Evolutionary conservation across 2,113 vertebrate species (phyloP), one percentile per base, ranked within the genome.

Genomic region (Pan paniscus): DNA sequence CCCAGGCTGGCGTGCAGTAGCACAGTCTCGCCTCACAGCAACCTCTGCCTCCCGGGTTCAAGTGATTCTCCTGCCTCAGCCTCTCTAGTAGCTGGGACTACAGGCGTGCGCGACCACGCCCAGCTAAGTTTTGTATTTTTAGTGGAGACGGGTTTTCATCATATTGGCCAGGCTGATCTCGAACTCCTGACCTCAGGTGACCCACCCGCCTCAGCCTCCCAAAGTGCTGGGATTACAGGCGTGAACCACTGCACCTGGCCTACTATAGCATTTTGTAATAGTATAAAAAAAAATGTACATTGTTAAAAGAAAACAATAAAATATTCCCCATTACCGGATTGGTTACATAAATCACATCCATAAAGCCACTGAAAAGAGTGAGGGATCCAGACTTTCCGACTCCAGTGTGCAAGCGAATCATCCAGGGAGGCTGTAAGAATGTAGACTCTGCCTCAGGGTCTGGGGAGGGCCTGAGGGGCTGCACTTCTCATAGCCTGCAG

Each of bases 401-500:
- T 9, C 22, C 4, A 16, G 2, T 1, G 1, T 1, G 38, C 78
- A 2, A 9, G 12, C 0, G 0, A 22, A 17, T 73, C 20, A 13
- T 22, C 25, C 48, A 3, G 61, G 40, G 22, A n/a, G 50, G 64
- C 30, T 18, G 30, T 6, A 1, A 5, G 40, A 35, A 16, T 3
- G 8, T 22, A 25, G 43, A 2, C 2, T 22, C 75, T 17, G 82
- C 38, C 30, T 40, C 27, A 0, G 50, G 22, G 40, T 1, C 61
- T 2, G 7, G 50, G 30, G 5, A 14, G 81, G 67, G 4, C 16
- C 20, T 0, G 0, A 1, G 12, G 8, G 0, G 8, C 10, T 2
- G 3, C 1, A 1, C 27, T 70, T 38, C 50, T 11, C 6, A 5
- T 12, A 43, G 3, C 59, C 4, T 22, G 52, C 64, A 46, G 30